Conservation (phyloP, 2,113 vertebrate genomes). For the Vulpes vulpes region DNA sequence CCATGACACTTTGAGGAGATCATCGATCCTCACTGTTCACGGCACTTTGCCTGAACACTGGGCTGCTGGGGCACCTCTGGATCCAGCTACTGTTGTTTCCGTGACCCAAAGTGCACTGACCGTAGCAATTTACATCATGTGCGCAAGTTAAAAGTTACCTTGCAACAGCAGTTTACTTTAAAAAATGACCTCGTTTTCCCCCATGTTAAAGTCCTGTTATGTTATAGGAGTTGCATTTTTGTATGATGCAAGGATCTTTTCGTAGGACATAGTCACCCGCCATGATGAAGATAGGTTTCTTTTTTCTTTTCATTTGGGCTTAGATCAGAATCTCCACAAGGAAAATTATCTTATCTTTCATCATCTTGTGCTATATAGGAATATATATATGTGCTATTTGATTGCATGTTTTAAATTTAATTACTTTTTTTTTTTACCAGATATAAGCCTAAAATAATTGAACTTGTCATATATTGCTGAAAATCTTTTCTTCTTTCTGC, state of each 20-base stretch:
- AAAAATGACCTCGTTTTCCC: conserved; percentile 82
- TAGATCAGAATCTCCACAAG: conserved; percentile 42
- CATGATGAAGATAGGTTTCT: conserved; percentile 42
- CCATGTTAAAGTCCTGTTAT: conserved; percentile 74
- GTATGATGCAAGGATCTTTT: conserved; percentile 80
- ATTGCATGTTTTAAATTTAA: conserved; percentile 67
- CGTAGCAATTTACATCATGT: conserved; percentile 88
- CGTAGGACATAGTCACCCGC: background rate
- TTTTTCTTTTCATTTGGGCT: conserved; percentile 47
- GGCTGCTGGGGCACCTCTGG: conserved; percentile 97
- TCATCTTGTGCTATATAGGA: background rate
- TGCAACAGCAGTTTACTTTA: conserved; percentile 87
- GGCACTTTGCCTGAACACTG: conserved; percentile 98
- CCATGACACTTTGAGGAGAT: conserved; percentile 99
- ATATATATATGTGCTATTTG: background rate
- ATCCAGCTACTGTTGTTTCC: conserved; percentile 95
- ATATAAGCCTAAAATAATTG: conserved; percentile 67
- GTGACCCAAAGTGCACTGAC: conserved; percentile 90
- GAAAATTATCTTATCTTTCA: conserved; percentile 55
- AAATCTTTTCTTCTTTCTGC: conserved; percentile 39
- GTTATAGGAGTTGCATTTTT: conserved; percentile 74
- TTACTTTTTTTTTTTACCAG: conserved; percentile 30
- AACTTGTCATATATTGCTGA: conserved; percentile 54
- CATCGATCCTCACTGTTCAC: conserved; percentile 99
- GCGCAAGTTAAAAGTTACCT: conserved; percentile 90